phyloP scores from a whole-genome alignment of 2,797 vertebrate species.

The Sardinella longiceps region DNA sequence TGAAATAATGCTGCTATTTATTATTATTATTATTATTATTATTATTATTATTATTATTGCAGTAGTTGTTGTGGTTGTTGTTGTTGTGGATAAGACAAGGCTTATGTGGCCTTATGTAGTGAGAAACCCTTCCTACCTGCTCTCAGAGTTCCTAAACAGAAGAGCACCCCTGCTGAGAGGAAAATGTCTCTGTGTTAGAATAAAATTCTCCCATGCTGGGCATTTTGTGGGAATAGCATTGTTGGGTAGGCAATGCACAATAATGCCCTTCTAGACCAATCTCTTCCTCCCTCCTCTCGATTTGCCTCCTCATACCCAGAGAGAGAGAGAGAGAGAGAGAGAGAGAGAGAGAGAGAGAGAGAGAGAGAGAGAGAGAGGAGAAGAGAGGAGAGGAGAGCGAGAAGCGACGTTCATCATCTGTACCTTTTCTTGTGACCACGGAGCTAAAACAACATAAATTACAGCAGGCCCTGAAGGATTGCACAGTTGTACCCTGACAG shows the following conservation, averaged over 20 bases:
- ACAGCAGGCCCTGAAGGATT: slow-evolving; percentile 55
- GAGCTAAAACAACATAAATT: slow-evolving; percentile 63
- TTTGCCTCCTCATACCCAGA: slow-evolving; percentile 30
- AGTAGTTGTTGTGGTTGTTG: not conserved
- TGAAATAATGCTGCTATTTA: not conserved
- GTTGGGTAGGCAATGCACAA: slow-evolving; percentile 49
- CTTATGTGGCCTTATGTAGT: not conserved
- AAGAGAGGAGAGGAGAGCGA: not conserved
- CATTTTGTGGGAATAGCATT: slow-evolving; percentile 39
- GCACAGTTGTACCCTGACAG: slow-evolving; percentile 54
- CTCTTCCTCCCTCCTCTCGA: slow-evolving; percentile 32
- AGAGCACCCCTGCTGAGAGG: not conserved
- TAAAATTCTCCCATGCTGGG: slow-evolving; percentile 43
- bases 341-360: not conserved
- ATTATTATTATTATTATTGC: not conserved
- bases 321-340: not conserved
- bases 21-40: not conserved
- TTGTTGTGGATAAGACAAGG: not conserved
- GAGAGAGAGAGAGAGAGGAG: not conserved
- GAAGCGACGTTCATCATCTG: slow-evolving; percentile 53
- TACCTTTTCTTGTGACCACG: slow-evolving; percentile 51
- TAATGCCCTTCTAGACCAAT: slow-evolving; percentile 43
- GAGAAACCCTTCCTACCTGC: not conserved
- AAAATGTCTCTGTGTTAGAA: slow-evolving; percentile 25
- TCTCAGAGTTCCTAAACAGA: slow-evolving; percentile 22